Evolutionary conservation across 2,888 invertebrate species (phyloP), one percentile per base, ranked within the genome.

Genomic region (Limnephilus rhombicus): DNA sequence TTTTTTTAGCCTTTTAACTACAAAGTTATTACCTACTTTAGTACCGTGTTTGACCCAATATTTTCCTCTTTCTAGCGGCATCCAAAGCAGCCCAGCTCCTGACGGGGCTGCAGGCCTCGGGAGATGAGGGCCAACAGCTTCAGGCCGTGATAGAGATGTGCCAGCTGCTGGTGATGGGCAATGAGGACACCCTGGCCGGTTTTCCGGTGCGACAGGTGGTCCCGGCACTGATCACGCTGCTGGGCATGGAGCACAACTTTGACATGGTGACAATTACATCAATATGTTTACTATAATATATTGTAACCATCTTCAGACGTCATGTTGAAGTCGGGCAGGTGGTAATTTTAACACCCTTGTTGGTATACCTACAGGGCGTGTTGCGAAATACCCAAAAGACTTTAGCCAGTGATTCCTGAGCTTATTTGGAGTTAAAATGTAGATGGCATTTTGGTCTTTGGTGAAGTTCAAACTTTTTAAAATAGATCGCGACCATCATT

Each of bases 91-190:
- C 99, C 94, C 99, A 99, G 95, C 96, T 99, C 88, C 95, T 99
- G 85, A 98, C 98, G 94, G 99, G 99, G 0, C 96, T 99, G 93
- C 99, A 99, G 95, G 98, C 99, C 4, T 98, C 98, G 37, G 98
- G 98, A 7, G 99, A 99, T 95, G 99, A 99, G 95, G 99, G 99
- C 13, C 99, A 99, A 94, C 99, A 99, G 95, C 96, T 99, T 93
- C 99, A 99, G 95, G 99, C 99, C 1, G 99, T 99, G 80, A 99
- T 99, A 93, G 99, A 99, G 96, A 99, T 99, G 99, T 99, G 99
- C 95, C 99, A 99, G 96, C 97, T 99, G 95, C 96, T 99, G 91
- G 99, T 99, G 80, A 99, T 99, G 99, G 99, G 99, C 94, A 99
- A 99, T 95, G 99, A 99, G 96, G 99, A 99, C 95, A 99, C 99